Evolutionary conservation across 2,888 invertebrate genomes (phyloP).

Genomic region (Agrotis segetum): DNA sequence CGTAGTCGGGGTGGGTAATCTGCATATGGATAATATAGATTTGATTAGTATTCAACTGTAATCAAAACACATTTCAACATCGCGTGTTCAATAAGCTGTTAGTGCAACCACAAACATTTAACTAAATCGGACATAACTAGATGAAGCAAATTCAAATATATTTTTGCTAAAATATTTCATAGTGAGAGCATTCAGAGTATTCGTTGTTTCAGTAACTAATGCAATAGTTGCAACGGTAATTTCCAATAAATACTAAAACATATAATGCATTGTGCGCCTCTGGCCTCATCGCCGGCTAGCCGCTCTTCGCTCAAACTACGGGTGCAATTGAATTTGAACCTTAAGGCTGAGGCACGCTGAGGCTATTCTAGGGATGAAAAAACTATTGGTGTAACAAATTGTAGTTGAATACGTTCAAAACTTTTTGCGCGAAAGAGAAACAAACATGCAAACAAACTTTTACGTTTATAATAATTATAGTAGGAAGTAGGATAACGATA

Average conservation of each 20-base stretch:
- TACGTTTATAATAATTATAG: too few species aligned
- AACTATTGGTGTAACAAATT: too few species aligned
- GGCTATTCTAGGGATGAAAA: too few species aligned
- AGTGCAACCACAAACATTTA: constrained; percentile 11
- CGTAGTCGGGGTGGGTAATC: neutral
- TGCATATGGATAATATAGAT: neutral
- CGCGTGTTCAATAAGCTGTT: constrained; percentile 16
- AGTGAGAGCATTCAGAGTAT: neutral
- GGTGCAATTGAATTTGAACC: too few species aligned
- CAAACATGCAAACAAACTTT: too few species aligned
- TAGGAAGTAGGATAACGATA: too few species aligned
- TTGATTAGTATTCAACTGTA: neutral
- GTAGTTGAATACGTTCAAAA: too few species aligned
- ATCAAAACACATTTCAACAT: neutral
- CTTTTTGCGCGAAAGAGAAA: too few species aligned
- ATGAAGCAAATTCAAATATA: constrained; percentile 2
- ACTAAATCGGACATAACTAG: constrained; percentile 15
- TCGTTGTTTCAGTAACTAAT: neutral
- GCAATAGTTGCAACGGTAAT: neutral
- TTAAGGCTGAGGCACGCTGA: too few species aligned
- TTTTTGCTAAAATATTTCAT: neutral
- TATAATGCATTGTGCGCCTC: neutral
- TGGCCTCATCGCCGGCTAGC: neutral
- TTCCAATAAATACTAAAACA: too few species aligned
- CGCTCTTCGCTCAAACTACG: neutral